phyloP scores from a whole-genome alignment of 2,797 vertebrate genomes.

The Anisognathus igniventris region DNA sequence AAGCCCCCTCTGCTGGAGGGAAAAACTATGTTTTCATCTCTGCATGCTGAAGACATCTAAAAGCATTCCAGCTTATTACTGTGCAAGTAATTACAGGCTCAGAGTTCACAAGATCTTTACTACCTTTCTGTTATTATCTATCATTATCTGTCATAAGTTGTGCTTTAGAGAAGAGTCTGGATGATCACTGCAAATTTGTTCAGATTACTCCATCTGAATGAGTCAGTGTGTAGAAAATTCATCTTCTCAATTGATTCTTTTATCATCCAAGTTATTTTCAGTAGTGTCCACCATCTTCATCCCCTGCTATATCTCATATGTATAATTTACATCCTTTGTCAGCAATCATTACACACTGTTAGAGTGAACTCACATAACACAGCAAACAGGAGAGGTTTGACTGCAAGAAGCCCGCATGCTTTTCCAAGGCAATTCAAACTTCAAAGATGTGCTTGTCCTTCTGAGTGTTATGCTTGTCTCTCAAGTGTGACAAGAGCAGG shows the following conservation, averaged over 20 bases:
- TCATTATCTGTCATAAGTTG: background rate
- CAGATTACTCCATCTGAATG: background rate
- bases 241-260: background rate
- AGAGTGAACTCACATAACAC: background rate
- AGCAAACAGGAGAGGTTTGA: background rate
- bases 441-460: background rate
- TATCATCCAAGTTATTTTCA: background rate
- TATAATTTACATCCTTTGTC: background rate
- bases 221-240: background rate
- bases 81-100: background rate
- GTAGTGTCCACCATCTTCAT: background rate
- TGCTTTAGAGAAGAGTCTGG: background rate
- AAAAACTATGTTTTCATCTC: background rate
- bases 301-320: rapidly evolving
- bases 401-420: background rate
- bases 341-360: background rate
- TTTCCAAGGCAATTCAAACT: background rate
- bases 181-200: background rate
- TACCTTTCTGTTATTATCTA: background rate
- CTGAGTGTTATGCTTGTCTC: background rate
- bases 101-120: background rate
- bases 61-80: background rate
- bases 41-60: background rate
- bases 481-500: background rate
- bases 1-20: constrained; percentile 54